Conservation (phyloP, 2,797 vertebrate species). For the Halcyon leucocephala region DNA sequence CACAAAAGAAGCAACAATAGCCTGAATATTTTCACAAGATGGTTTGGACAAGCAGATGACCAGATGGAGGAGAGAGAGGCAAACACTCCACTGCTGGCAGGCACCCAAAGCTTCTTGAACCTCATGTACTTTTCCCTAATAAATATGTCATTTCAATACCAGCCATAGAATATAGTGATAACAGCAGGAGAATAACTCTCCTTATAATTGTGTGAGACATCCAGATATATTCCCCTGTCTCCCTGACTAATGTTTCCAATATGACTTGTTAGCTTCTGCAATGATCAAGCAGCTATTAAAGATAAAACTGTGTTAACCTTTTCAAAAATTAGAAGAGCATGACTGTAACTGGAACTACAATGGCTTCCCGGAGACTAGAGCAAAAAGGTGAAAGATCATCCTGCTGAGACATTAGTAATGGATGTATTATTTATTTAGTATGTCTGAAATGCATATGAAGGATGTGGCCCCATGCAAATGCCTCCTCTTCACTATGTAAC, state of each 20-base stretch:
- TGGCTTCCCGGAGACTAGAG: conserved; percentile 60
- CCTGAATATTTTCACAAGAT: neutral
- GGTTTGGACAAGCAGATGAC: conserved; percentile 35
- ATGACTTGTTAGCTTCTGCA: conserved; percentile 75
- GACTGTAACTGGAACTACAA: conserved; percentile 62
- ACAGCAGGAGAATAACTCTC: conserved; percentile 63
- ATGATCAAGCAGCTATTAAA: conserved; percentile 78
- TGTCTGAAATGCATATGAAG: conserved; percentile 41
- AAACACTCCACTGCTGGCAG: conserved; percentile 19
- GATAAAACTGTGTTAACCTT: conserved; percentile 77
- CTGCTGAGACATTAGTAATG: conserved; percentile 37
- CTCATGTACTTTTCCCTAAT: conserved; percentile 60
- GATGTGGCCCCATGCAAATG: conserved; percentile 39
- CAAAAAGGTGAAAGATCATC: conserved; percentile 63
- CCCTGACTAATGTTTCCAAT: conserved; percentile 74
- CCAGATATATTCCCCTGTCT: conserved; percentile 48
- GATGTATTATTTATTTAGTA: conserved; percentile 72
- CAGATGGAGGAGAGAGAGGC: conserved; percentile 37
- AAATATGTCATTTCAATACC: conserved; percentile 68
- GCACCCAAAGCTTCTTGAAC: conserved; percentile 67
- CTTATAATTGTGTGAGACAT: conserved; percentile 54
- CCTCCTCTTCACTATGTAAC: neutral
- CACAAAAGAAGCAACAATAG: neutral
- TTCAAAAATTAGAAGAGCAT: conserved; percentile 73
- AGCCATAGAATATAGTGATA: conserved; percentile 50